A percentile compares a stretch with the other conserved stretches of the same genome.
These are phyloP conservation scores for Solea senegalensis DNA, from an alignment of 2,113 vertebrate species.

Conservation along the genomic window DNA sequence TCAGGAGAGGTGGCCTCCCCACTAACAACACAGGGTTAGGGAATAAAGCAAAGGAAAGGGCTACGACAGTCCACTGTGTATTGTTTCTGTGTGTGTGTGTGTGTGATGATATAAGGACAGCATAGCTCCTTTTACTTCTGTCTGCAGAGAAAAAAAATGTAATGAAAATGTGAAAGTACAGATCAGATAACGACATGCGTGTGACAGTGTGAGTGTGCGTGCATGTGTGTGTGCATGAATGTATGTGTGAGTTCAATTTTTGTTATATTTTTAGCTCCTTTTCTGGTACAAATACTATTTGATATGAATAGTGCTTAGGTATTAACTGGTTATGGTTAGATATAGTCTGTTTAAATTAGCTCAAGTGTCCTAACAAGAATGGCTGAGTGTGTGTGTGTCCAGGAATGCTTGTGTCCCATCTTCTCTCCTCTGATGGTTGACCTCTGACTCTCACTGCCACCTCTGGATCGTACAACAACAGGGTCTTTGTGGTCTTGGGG, in stretches of 20 bases:
- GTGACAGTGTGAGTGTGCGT: neutral
- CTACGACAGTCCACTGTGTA: slow-evolving; percentile 32
- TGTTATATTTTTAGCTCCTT: neutral
- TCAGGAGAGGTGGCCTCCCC: slow-evolving; percentile 19
- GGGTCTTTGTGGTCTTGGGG: slow-evolving; percentile 63
- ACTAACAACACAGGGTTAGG: slow-evolving; percentile 38
- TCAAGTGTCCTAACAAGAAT: neutral
- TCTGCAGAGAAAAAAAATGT: neutral
- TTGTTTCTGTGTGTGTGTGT: slow-evolving; percentile 32
- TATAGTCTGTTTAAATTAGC: no score
- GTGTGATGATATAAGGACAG: slow-evolving; percentile 23
- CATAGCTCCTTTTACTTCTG: slow-evolving; percentile 6
- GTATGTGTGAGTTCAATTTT: neutral
- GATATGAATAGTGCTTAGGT: no score
- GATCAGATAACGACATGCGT: neutral
- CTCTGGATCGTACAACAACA: slow-evolving; percentile 67
- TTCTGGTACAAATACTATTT: neutral
- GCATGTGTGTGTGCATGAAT: neutral
- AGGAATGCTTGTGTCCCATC: slow-evolving; percentile 45
- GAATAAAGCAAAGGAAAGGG: slow-evolving; percentile 33
- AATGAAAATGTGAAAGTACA: slow-evolving; percentile 25
- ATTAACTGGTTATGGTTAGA: no score
- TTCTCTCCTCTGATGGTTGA: slow-evolving; percentile 48
- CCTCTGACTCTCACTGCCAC: slow-evolving; percentile 48
- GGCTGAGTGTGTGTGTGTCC: neutral